A percentile compares a stretch with the other conserved stretches of the same genome.
phyloP scores from a whole-genome alignment of 2,113 vertebrate species.

The Plecturocebus donacophilus region DNA sequence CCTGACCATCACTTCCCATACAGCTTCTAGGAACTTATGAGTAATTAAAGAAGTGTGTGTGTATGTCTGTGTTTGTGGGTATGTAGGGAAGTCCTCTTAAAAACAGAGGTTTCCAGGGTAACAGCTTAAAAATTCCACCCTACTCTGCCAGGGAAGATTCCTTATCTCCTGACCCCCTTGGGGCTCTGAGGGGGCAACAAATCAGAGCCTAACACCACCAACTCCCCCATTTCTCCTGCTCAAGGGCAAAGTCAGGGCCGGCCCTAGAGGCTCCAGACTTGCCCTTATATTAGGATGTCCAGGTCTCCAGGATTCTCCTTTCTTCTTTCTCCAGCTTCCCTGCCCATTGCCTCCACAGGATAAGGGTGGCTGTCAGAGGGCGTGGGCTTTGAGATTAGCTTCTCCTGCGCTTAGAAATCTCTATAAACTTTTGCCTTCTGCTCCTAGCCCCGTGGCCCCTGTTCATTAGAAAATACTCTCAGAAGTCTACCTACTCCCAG shows the following conservation, averaged over 20 bases:
- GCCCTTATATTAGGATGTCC: background rate
- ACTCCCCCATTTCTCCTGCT: background rate
- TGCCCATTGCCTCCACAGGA: too few species aligned
- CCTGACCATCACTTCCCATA: conserved; percentile 11
- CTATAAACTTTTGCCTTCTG: background rate
- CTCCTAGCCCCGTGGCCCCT: background rate
- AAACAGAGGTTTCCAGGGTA: conserved; percentile 74
- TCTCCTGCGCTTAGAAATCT: background rate
- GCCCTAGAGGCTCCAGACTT: background rate
- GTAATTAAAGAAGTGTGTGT: conserved; percentile 61
- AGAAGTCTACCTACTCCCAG: background rate
- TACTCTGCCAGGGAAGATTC: background rate
- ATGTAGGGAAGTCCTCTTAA: background rate
- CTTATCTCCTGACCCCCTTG: background rate
- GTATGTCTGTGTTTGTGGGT: background rate
- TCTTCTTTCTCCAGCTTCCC: background rate
- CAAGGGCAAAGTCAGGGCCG: background rate
- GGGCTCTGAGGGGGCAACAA: background rate
- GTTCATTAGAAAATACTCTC: background rate
- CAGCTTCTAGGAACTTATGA: conserved; percentile 70
- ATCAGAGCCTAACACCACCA: background rate
- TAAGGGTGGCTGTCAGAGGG: background rate
- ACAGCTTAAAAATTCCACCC: background rate
- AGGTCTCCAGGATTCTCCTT: background rate
- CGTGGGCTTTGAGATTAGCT: background rate